These are phyloP conservation scores for Lophura nycthemera DNA, from an alignment of 2,113 vertebrate genomes.

Conservation along the genomic window DNA sequence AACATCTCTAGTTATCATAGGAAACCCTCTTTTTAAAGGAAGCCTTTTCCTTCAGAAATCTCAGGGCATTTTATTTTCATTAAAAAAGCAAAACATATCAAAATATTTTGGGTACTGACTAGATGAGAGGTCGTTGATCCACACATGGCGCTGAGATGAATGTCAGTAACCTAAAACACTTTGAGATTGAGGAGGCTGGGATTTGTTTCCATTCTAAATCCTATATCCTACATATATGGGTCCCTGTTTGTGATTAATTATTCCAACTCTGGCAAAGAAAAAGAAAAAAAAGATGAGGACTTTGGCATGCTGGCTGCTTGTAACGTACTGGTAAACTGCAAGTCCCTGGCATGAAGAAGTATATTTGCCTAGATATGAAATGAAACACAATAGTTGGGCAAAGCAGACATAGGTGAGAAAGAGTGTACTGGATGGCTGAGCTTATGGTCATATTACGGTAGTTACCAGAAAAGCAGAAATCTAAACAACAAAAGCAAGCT, in stretches of 20 bases:
- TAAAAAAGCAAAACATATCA: not conserved
- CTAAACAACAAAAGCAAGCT: not conserved
- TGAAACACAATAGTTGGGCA: not conserved
- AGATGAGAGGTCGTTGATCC: not conserved
- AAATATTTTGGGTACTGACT: not conserved
- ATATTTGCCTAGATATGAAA: not conserved
- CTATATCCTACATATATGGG: not conserved
- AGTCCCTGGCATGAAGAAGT: not conserved
- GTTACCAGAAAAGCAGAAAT: not conserved
- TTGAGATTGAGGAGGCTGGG: not conserved
- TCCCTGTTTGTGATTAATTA: not conserved
- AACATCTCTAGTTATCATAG: not conserved
- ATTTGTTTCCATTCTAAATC: not conserved
- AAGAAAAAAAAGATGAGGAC: not conserved
- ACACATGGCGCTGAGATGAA: not conserved
- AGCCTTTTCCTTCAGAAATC: not conserved
- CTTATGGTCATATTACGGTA: not conserved
- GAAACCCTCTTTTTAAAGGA: not conserved
- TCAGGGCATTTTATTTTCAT: not conserved
- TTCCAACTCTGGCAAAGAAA: not conserved
- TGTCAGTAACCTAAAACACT: not conserved
- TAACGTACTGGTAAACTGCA: rapidly evolving
- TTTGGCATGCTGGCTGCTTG: not conserved
- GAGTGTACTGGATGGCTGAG: not conserved
- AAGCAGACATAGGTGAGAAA: not conserved